A percentile compares a stretch with the other conserved stretches of the same genome.
These are phyloP conservation scores for Acromyrmex charruanus DNA, from an alignment of 1,140 invertebrate genomes.

Conservation along the genomic window DNA sequence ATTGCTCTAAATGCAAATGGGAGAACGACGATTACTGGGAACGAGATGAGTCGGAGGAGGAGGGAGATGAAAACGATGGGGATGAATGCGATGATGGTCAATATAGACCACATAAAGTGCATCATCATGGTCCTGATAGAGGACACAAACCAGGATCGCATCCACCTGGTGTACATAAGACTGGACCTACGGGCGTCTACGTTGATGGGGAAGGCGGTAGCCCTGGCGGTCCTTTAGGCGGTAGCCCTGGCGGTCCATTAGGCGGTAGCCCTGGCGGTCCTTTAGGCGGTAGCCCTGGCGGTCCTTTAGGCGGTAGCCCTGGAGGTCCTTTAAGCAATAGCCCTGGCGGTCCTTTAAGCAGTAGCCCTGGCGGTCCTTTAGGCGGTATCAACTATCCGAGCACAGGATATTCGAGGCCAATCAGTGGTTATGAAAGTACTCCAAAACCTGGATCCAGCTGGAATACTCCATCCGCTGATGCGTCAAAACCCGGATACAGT, in stretches of 20 bases:
- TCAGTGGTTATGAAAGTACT: background rate
- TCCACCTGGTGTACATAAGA: slow-evolving; percentile 46
- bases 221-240: no score
- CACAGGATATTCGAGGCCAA: background rate
- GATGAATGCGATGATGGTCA: slow-evolving; percentile 68
- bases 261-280: background rate
- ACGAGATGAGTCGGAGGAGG: slow-evolving; percentile 55
- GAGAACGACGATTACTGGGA: slow-evolving; percentile 71
- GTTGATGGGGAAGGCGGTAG: background rate
- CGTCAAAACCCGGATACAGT: slow-evolving; percentile 2
- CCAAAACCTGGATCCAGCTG: slow-evolving; percentile 15
- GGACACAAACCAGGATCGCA: background rate
- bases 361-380: background rate
- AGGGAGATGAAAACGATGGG: slow-evolving; percentile 45
- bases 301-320: background rate
- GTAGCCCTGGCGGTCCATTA: background rate
- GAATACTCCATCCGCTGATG: background rate
- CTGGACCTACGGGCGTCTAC: background rate
- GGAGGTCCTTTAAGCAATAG: background rate
- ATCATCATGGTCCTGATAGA: background rate
- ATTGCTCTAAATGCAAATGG: slow-evolving; percentile 69
- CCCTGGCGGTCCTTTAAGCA: no score
- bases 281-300: background rate
- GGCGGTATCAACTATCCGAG: background rate
- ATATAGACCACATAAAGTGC: slow-evolving; percentile 44